Conservation (phyloP, 2,113 vertebrate genomes). For the Microtus pennsylvanicus region DNA sequence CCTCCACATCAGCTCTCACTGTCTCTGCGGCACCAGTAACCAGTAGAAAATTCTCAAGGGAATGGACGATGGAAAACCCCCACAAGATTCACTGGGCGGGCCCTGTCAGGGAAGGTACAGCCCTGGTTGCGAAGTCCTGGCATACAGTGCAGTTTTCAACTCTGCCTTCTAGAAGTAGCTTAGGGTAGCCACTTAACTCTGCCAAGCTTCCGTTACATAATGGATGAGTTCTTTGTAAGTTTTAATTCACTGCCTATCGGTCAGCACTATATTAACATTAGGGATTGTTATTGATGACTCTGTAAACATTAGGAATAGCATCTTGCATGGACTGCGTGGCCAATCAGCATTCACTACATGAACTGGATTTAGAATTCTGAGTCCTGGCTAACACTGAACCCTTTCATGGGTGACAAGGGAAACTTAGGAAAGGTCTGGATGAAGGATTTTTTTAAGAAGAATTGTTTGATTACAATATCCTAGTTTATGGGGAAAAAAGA, state of each 20-base stretch:
- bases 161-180: background rate
- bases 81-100: background rate
- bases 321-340: constrained; percentile 37
- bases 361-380: constrained; percentile 38
- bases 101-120: background rate
- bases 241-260: constrained; percentile 43
- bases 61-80: background rate
- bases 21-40: background rate
- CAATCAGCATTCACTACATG: constrained; percentile 17
- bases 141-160: background rate
- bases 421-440: constrained; percentile 12
- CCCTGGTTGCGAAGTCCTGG: background rate
- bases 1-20: background rate
- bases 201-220: constrained; percentile 7
- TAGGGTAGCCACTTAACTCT: background rate
- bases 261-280: constrained; percentile 36
- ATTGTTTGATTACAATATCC: constrained; percentile 7
- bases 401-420: constrained; percentile 7
- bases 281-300: constrained; percentile 37
- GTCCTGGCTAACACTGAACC: background rate
- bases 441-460: background rate
- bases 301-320: constrained; percentile 9
- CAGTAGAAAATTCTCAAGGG: background rate
- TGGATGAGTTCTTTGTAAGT: constrained; percentile 47
- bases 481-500: constrained; percentile 35